Conservation (phyloP, 2,797 vertebrate genomes). For the Enteromius treurensis region DNA sequence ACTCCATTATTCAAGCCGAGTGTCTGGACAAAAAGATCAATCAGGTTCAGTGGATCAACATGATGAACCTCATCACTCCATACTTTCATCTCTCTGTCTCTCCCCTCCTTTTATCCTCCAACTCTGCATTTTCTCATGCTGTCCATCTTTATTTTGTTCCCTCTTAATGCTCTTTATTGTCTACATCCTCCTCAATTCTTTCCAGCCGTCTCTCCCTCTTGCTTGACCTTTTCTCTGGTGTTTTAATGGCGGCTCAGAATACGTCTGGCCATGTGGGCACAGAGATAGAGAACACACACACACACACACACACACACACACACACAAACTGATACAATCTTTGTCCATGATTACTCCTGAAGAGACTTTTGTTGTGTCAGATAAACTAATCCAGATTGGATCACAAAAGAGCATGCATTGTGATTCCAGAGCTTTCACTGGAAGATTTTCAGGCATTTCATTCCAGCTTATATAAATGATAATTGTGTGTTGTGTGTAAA, state of each 20-base stretch:
- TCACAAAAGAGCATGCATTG: constrained; percentile 34
- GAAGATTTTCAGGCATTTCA: constrained; percentile 18
- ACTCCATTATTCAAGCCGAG: constrained; percentile 48
- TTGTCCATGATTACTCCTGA: constrained; percentile 38
- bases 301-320: constrained; percentile 8
- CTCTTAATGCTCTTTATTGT: constrained; percentile 32
- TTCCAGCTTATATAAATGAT: constrained; percentile 21
- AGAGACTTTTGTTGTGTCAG: constrained; percentile 39
- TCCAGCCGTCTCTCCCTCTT: constrained; percentile 26
- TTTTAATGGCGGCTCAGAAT: constrained; percentile 33
- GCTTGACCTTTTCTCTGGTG: constrained; percentile 46
- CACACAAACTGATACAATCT: constrained; percentile 15
- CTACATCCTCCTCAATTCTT: constrained; percentile 39
- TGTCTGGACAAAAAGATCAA: constrained; percentile 51
- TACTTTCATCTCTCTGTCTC: constrained; percentile 44
- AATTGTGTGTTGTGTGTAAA: constrained; percentile 44
- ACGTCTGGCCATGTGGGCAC: constrained; percentile 30
- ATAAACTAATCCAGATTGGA: constrained; percentile 43
- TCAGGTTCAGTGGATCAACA: constrained; percentile 52
- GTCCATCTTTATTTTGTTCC: constrained; percentile 37
- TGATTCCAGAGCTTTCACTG: constrained; percentile 25
- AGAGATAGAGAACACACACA: constrained; percentile 24
- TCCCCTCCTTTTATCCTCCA: constrained; percentile 42
- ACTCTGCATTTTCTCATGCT: constrained; percentile 49
- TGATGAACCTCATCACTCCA: constrained; percentile 46